Percentiles rank a stretch among this genome's conserved stretches.
Evolutionary conservation across 1,140 invertebrate genomes (phyloP).

Genomic region (Hyles euphorbiae): DNA sequence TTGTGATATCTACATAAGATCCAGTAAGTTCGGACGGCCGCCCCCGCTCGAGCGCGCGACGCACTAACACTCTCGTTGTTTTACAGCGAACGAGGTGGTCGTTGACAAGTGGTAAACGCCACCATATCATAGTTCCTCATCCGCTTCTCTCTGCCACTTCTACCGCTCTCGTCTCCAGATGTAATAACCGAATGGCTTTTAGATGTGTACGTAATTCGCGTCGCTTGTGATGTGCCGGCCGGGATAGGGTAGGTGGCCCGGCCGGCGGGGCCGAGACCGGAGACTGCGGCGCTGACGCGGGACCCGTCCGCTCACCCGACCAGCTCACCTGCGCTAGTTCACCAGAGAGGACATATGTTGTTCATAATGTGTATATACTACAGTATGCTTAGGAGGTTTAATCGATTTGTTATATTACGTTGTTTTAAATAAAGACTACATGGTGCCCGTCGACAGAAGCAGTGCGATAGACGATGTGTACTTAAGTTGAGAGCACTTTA

Average conservation of each 20-base stretch:
- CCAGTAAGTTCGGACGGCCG: slow-evolving; percentile 63
- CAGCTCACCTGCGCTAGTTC: slow-evolving; percentile 45
- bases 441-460: slow-evolving; percentile 73
- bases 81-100: slow-evolving; percentile 77
- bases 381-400: slow-evolving; percentile 73
- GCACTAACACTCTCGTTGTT: slow-evolving; percentile 73
- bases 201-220: slow-evolving; percentile 32
- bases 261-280: slow-evolving; percentile 13
- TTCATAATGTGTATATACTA: slow-evolving; percentile 74
- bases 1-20: slow-evolving; percentile 66
- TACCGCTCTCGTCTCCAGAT: slow-evolving; percentile 62
- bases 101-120: slow-evolving; percentile 77
- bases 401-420: slow-evolving; percentile 73
- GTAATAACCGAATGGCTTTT: slow-evolving; percentile 53
- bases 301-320: slow-evolving; percentile 26
- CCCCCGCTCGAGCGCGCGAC: slow-evolving; percentile 49
- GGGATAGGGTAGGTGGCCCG: slow-evolving; percentile 7
- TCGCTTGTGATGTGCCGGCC: slow-evolving; percentile 11
- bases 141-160: slow-evolving; percentile 67
- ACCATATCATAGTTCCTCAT: slow-evolving; percentile 68
- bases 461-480: slow-evolving; percentile 73
- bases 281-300: slow-evolving; percentile 24
- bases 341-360: slow-evolving; percentile 63
- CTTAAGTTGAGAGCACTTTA: slow-evolving; percentile 73
- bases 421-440: slow-evolving; percentile 72